Conservation (phyloP, 2,113 vertebrate species). For the Onychostruthus taczanowskii region DNA sequence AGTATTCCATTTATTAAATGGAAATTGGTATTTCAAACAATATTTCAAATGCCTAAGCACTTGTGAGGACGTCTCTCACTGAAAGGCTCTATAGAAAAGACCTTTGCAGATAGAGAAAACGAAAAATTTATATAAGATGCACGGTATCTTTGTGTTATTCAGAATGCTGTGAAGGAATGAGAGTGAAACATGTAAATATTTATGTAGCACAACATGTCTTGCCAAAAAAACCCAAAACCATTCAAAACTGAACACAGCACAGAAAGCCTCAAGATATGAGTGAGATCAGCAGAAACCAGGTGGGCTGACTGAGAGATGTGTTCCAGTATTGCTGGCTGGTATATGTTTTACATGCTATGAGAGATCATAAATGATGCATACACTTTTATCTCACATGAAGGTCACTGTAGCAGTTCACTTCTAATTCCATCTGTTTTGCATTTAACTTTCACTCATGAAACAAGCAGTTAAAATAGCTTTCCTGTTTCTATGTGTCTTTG, state of each 20-base stretch:
- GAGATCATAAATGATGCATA: not conserved
- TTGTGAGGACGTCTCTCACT: not conserved
- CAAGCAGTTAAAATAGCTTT: not conserved
- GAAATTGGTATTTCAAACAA: not conserved
- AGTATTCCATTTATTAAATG: not conserved
- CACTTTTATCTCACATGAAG: not conserved
- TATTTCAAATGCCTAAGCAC: not conserved
- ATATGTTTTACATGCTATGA: not conserved
- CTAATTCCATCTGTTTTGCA: not conserved
- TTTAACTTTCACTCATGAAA: not conserved
- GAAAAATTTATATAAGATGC: not conserved
- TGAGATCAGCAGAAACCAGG: slow-evolving; percentile 30
- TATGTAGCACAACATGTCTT: not conserved
- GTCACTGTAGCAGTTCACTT: not conserved
- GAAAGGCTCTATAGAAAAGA: not conserved
- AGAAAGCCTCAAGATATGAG: not conserved
- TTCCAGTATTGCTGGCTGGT: not conserved
- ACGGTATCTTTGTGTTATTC: not conserved
- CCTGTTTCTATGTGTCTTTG: not conserved
- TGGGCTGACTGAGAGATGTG: not conserved
- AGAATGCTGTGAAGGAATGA: not conserved
- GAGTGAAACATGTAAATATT: slow-evolving; percentile 8
- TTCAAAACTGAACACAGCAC: not conserved
- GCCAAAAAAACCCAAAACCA: not conserved
- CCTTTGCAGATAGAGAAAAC: not conserved